phyloP scores from a whole-genome alignment of 2,797 vertebrate genomes.

The Paratrypauchen microcephalus region DNA sequence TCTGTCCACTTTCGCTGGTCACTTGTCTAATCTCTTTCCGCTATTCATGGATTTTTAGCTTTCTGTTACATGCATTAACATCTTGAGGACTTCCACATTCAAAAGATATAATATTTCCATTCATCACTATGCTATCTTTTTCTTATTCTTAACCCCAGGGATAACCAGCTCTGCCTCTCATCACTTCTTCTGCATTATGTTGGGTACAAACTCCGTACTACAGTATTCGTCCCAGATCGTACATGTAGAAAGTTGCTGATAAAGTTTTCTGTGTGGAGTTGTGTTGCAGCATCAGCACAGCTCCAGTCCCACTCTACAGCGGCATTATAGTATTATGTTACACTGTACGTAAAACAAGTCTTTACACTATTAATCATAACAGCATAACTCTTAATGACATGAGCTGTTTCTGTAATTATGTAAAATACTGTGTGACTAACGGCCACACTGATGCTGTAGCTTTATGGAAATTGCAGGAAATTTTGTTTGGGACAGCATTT shows the following conservation, averaged over 20 bases:
- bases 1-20: too few species aligned
- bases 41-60: too few species aligned
- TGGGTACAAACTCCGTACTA: background rate
- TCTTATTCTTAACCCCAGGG: background rate
- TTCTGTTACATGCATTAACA: too few species aligned
- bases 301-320: background rate
- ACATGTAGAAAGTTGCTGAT: constrained; percentile 5
- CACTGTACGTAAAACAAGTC: background rate
- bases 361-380: background rate
- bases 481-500: background rate
- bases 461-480: background rate
- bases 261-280: constrained; percentile 2
- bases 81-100: too few species aligned
- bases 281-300: constrained; percentile 1
- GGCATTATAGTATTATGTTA: background rate
- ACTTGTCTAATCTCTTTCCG: too few species aligned
- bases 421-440: background rate
- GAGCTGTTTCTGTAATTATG: background rate
- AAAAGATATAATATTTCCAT: too few species aligned
- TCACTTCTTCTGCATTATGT: too few species aligned
- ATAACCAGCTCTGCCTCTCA: background rate
- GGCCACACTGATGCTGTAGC: background rate
- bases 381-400: background rate
- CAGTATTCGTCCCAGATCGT: constrained; percentile 1
- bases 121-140: too few species aligned